A percentile compares a stretch with the other conserved stretches of the same genome.
Evolutionary conservation across 2,888 invertebrate genomes (phyloP).

Genomic region (Clivina fossor): DNA sequence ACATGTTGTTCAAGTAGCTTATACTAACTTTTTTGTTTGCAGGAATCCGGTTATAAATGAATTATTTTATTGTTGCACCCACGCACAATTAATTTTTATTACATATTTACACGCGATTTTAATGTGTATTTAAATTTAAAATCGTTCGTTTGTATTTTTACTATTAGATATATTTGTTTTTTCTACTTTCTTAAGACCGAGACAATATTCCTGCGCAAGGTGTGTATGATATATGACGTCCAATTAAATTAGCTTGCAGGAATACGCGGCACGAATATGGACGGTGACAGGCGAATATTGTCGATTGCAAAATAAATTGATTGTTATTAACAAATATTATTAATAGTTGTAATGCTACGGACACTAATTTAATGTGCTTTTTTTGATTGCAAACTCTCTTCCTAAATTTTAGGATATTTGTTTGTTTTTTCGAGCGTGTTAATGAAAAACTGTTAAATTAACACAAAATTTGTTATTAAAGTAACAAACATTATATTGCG

Average conservation of each 20-base stretch:
- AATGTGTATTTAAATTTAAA: no score
- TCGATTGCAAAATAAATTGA: no score
- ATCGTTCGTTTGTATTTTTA: not conserved
- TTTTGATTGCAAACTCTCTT: no score
- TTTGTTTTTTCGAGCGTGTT: no score
- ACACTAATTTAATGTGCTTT: no score
- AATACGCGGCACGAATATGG: slow-evolving; percentile 9
- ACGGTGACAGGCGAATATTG: no score
- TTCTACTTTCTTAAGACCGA: not conserved
- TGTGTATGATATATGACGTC: slow-evolving; percentile 31
- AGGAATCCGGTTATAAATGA: slow-evolving; percentile 33
- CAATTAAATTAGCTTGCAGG: slow-evolving; percentile 29
- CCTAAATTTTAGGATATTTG: no score
- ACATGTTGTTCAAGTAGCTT: slow-evolving; percentile 29
- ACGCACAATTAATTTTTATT: slow-evolving; percentile 33
- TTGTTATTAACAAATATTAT: no score
- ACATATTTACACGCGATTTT: slow-evolving; percentile 22
- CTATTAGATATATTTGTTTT: not conserved
- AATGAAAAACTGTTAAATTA: no score
- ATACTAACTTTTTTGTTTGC: slow-evolving; percentile 25
- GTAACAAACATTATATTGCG: no score
- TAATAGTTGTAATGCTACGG: no score
- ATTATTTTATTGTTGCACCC: slow-evolving; percentile 33
- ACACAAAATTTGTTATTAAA: no score
- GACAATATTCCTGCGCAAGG: slow-evolving; percentile 12